These are phyloP conservation scores for Vanessa tameamea DNA, from an alignment of 1,140 invertebrate species.

Conservation along the genomic window DNA sequence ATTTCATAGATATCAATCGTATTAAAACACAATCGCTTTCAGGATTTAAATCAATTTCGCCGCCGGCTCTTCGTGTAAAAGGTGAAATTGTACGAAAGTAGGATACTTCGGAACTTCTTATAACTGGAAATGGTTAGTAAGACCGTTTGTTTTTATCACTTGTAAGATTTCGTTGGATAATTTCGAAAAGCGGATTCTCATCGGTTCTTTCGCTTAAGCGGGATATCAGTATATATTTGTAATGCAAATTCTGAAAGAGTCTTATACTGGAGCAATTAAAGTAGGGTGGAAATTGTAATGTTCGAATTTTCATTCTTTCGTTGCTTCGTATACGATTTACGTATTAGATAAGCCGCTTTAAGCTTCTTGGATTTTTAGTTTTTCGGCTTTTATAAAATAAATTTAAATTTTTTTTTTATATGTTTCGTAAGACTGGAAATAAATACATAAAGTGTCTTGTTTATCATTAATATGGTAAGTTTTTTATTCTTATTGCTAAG, in stretches of 20 bases:
- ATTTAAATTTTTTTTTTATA: too few species aligned
- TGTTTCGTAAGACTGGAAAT: too few species aligned
- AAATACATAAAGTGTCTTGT: too few species aligned
- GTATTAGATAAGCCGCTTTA: background rate
- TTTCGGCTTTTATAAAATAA: too few species aligned
- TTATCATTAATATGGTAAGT: too few species aligned
- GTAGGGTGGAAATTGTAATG: background rate
- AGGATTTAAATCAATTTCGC: background rate
- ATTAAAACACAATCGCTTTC: too few species aligned
- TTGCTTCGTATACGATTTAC: background rate
- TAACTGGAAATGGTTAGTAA: constrained; percentile 53
- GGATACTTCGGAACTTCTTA: constrained; percentile 50
- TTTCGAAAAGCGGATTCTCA: constrained; percentile 28
- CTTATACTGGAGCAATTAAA: background rate
- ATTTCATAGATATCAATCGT: background rate
- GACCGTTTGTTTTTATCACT: constrained; percentile 55
- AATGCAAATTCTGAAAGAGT: constrained; percentile 11
- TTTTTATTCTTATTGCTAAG: too few species aligned
- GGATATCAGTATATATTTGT: constrained; percentile 16
- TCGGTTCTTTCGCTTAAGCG: constrained; percentile 6
- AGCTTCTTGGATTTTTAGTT: too few species aligned
- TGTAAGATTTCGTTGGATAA: constrained; percentile 44
- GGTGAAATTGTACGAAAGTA: constrained; percentile 46
- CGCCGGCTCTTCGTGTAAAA: constrained; percentile 34
- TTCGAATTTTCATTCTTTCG: background rate